Base-by-base conservation (phyloP, 2,888 invertebrate species). In the Diarsia brunnea region DNA sequence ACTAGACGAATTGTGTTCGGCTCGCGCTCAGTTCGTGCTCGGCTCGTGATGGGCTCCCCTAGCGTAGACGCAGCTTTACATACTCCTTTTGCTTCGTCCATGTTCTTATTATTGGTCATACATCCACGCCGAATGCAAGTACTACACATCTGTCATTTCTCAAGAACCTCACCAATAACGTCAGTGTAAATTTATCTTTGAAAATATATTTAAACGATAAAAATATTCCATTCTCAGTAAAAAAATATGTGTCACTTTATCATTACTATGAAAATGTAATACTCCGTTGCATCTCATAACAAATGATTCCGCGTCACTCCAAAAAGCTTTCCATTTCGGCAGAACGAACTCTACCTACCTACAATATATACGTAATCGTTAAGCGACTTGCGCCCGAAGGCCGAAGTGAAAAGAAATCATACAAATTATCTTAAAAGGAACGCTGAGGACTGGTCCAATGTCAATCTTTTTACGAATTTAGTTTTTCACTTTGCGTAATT, bases 361-460 rank as follows among this genome's bases (percentile, higher is more conserved):
- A 82, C 24, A 81, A 83, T 82, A 80, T 86, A 75, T 75, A 83
- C 72, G 72, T 55, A 51, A 87, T 79, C 75, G 79, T 69, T 79
- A 75, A 79, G 71, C 79, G 79, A 74, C 75, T 84, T 78, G 78
- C 82, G 84, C 78, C 73, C 70, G 72, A 83, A 80, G 79, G 87
- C 79, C 82, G 71, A 77, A 72, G 77, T 73, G 86, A 87, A 90
- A 91, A 91, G 89, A 89, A 92, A 92, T 91, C 90, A 90, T 89
- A 87, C 88, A 91, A 92, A 93, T 92, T 93, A 92, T 91, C 87
- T 90, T 91, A 90, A 92, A 91, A 91, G 90, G 87, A 87, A 88
- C 84, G 88, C 86, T 74, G 81, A 75, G 74, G 85, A 82, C 84
- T 83, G 87, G 82, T 78, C 86, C 87, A 88, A 89, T 90, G 89